phyloP scores from a whole-genome alignment of 2,888 invertebrate species.

The Podotricha telesiphe region DNA sequence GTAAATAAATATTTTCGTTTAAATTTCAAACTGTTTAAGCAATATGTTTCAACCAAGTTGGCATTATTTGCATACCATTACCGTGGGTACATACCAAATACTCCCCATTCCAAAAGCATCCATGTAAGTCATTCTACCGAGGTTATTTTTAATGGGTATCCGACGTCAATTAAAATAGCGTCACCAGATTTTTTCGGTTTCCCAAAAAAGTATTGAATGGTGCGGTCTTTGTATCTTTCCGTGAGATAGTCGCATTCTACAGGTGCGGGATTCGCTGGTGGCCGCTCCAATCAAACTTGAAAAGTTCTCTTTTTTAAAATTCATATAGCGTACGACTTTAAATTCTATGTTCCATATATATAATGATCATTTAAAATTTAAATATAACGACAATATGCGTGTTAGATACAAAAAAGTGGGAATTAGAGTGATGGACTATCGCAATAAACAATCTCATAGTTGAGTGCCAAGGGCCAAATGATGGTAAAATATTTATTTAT shows the following conservation, averaged over 20 bases:
- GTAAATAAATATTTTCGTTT: slow-evolving; percentile 5
- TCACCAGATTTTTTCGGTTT: slow-evolving; percentile 57
- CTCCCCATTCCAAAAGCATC: slow-evolving; percentile 70
- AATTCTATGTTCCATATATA: slow-evolving; percentile 49
- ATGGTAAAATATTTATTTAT: slow-evolving; percentile 16
- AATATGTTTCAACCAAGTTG: slow-evolving; percentile 32
- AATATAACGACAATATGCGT: background rate
- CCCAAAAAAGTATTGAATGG: slow-evolving; percentile 66
- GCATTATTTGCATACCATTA: slow-evolving; percentile 69
- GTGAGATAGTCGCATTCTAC: slow-evolving; percentile 76
- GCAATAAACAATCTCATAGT: slow-evolving; percentile 31
- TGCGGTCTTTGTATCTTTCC: slow-evolving; percentile 75
- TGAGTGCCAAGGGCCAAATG: slow-evolving; percentile 31
- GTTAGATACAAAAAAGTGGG: slow-evolving; percentile 53
- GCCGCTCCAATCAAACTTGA: slow-evolving; percentile 65
- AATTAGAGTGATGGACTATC: slow-evolving; percentile 57
- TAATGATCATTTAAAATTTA: slow-evolving; percentile 23
- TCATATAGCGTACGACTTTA: slow-evolving; percentile 45
- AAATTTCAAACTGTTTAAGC: slow-evolving; percentile 13
- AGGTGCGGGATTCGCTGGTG: slow-evolving; percentile 76
- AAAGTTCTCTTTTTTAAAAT: slow-evolving; percentile 30
- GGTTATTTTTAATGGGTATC: slow-evolving; percentile 64
- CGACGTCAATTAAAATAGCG: slow-evolving; percentile 80
- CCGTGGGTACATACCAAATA: slow-evolving; percentile 60
- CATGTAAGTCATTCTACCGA: slow-evolving; percentile 66